phyloP scores from a whole-genome alignment of 2,797 vertebrate genomes.

The Phoebastria nigripes region DNA sequence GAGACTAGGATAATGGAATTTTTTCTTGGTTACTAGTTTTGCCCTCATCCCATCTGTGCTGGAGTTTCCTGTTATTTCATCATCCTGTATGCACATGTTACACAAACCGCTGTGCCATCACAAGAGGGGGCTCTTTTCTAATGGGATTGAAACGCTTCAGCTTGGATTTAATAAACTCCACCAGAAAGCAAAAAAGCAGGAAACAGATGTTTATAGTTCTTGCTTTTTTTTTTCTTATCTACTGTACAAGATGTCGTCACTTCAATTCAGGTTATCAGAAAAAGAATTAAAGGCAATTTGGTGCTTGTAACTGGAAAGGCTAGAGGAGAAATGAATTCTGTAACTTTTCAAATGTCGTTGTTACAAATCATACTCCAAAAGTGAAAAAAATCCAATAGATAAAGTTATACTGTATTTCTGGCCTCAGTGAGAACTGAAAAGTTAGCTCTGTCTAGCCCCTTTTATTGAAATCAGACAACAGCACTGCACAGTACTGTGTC shows the following conservation, averaged over 20 bases:
- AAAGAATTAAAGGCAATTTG: not conserved
- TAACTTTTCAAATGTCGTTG: not conserved
- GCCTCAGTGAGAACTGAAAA: not conserved
- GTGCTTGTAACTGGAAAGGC: not conserved
- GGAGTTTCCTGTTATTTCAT: not conserved
- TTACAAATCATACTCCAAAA: not conserved
- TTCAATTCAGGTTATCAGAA: not conserved
- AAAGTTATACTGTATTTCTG: not conserved
- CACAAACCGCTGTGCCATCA: constrained; percentile 37
- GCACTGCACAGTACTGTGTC: not conserved
- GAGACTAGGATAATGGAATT: not conserved
- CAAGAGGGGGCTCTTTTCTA: constrained; percentile 74
- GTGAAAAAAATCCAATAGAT: not conserved
- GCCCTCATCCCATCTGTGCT: not conserved
- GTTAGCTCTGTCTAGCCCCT: accelerated
- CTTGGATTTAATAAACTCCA: not conserved
- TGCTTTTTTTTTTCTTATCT: not conserved
- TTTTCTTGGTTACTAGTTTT: not conserved
- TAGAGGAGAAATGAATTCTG: not conserved
- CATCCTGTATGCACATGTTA: not conserved
- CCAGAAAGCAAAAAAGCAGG: not conserved
- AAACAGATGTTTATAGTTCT: constrained; percentile 5
- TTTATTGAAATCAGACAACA: not conserved
- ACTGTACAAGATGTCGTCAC: not conserved
- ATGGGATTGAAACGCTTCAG: not conserved